phyloP scores from a whole-genome alignment of 2,888 invertebrate genomes.

The Urechis unicinctus region DNA sequence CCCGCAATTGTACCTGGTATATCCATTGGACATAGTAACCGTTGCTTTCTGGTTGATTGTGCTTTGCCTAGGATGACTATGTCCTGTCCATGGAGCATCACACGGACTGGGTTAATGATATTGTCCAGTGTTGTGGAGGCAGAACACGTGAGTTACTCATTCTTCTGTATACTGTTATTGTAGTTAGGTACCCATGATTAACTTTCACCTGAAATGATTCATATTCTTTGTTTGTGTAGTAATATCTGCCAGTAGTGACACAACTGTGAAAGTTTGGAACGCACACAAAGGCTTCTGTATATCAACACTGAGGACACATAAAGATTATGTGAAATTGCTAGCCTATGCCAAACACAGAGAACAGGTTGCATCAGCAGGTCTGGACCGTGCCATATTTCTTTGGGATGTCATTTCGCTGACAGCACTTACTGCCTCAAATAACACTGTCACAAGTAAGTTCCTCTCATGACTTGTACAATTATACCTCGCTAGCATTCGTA shows the following conservation, averaged over 20 bases:
- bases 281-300: constrained; percentile 98
- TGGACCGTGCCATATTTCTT: constrained; percentile 92
- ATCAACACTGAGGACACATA: constrained; percentile 95
- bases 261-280: constrained; percentile 99
- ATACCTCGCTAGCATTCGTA: background rate
- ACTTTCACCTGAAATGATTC: too few relatives aligned
- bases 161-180: too few relatives aligned
- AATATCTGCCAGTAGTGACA: constrained; percentile 98
- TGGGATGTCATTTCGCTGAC: constrained; percentile 99
- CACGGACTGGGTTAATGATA: constrained; percentile 99
- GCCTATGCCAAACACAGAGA: constrained; percentile 97
- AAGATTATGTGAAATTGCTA: constrained; percentile 95
- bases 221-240: too few relatives aligned
- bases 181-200: too few relatives aligned
- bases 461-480: too few relatives aligned
- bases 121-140: constrained; percentile 93
- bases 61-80: constrained; percentile 62
- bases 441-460: constrained; percentile 85
- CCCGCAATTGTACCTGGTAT: background rate
- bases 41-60: background rate
- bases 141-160: constrained; percentile 83
- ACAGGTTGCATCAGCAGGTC: constrained; percentile 81
- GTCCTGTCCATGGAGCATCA: constrained; percentile 98
- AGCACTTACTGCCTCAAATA: constrained; percentile 94
- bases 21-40: too few relatives aligned